Base-by-base conservation (phyloP, 2,113 vertebrate genomes). In the Rostratula benghalensis region DNA sequence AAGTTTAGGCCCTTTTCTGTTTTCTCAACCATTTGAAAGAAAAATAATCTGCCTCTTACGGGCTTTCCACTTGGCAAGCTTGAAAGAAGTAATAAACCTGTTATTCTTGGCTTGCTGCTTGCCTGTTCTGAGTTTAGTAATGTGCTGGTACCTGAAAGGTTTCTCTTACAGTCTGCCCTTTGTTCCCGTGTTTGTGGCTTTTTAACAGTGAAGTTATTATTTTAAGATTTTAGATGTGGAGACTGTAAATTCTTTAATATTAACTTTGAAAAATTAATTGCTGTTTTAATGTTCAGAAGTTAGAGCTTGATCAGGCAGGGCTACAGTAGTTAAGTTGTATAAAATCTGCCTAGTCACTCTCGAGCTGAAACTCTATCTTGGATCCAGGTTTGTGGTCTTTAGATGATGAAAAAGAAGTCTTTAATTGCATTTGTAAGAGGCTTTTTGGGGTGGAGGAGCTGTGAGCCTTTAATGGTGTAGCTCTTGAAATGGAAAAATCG, bases 1-100 rank as follows among this genome's bases (percentile, higher is more conserved):
- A 75, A 95, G 73, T 82, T 93, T 53, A 90, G 50, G 8, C 41
- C 20, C 45, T 93, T 65, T 37, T 57, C 77, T 91, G 73, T 94
- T 93, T 96, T 89, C 81, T 93, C 79, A 95, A 13, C 69, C 69
- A 73, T 96, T 96, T 75, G 60, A 60, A 96, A 96, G 92, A 92
- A 95, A 94, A 96, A 92, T 83, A 87, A 88, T 78, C 88, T 91
- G 9, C 37, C 80, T 93, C 83, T 90, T 92, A 67, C 0, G 2
- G 88, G n/a, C 69, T 93, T 97, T 81, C 80, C 88, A 87, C 64
- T 94, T 94, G 86, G 92, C 83, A 93, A 73, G 57, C 31, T 76
- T 95, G 78, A 85, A 74, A 87, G 90, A 80, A 67, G 56, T n/a
- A 90, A 92, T 87, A 94, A 95, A 95, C 65, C 69, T 93, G 93